Percentiles rank a stretch among this genome's conserved stretches.
phyloP scores from a whole-genome alignment of 2,888 invertebrate genomes.

The Encarsia formosa region DNA sequence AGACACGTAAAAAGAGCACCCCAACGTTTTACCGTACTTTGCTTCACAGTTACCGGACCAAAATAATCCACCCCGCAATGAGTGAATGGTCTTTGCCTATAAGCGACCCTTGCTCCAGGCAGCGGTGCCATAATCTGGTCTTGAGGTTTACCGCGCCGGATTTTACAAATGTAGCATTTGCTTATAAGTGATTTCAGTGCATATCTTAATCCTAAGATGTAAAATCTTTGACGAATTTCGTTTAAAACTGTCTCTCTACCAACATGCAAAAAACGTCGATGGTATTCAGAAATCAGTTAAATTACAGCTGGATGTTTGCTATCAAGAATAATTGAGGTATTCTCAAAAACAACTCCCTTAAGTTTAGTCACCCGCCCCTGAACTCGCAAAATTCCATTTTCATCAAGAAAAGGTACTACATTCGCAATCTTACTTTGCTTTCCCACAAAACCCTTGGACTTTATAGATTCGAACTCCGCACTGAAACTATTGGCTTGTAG shows the following conservation, averaged over 20 bases:
- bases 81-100: slow-evolving; percentile 22
- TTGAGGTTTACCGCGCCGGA: slow-evolving; percentile 6
- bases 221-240: slow-evolving; percentile 19
- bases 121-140: slow-evolving; percentile 19
- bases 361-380: slow-evolving; percentile 1
- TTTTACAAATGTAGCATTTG: slow-evolving; percentile 1
- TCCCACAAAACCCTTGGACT: no score
- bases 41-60: slow-evolving; percentile 24
- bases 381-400: slow-evolving; percentile 6
- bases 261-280: slow-evolving; percentile 7
- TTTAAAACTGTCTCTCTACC: slow-evolving; percentile 19
- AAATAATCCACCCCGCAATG: slow-evolving; percentile 29
- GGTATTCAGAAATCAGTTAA: slow-evolving; percentile 10
- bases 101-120: slow-evolving; percentile 12
- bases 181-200: not conserved
- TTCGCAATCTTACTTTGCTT: not conserved
- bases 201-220: slow-evolving; percentile 1
- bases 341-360: not conserved
- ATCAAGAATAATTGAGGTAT: slow-evolving; percentile 17
- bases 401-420: slow-evolving; percentile 8
- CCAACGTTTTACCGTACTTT: slow-evolving; percentile 27
- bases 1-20: slow-evolving; percentile 26
- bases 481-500: no score
- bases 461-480: no score
- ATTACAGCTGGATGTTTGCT: slow-evolving; percentile 1